Evolutionary conservation across 2,888 invertebrate genomes (phyloP), one percentile per base, ranked within the genome.

Genomic region (Drosophila incognita): DNA sequence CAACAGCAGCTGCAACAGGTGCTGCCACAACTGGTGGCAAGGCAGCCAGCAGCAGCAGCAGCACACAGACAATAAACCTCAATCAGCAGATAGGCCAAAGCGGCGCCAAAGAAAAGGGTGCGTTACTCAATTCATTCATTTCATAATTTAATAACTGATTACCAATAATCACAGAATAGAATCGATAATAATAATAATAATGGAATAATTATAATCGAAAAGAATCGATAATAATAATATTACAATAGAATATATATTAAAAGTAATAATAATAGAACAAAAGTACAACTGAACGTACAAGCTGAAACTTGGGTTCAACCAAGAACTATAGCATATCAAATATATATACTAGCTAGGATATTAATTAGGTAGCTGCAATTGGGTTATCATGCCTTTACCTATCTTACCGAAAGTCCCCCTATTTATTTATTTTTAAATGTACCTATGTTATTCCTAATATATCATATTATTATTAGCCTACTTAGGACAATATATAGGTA

Each of bases 61-160:
- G 69, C 53, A 49, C 65, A 31, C 73, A 64, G 21, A 54, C 82
- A 53, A 56, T 56, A 52, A 84, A 69, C 60, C 52, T 54, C 61
- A 67, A 61, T 66, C 75, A 79, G 60, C 75, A 79, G 57, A 57
- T 64, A 48, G 74, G 72, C 46, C 46, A 46, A 46, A 46, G 24
- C 35, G 70, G 79, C 75, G 78, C 87, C 89, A 93, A 93, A 83
- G 93, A 93, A 65, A 93, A 92, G 84, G 93, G 93, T 93, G 56
- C 7, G 64, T 31, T 46, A 3, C 46, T 4, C 15, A 21, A 8
- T 8, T 21, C 8, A 38, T 18, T 15, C 0, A 46, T 15, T 40
- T 40, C 4, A 40, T 40, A n/a, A 11, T 40, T 36, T 33, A 10
- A 33, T 4, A 33, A 10, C 33, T 3, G 33, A 33, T 33, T 33